Evolutionary conservation across 2,797 vertebrate species (phyloP).

Genomic region (Pipistrellus kuhlii): DNA sequence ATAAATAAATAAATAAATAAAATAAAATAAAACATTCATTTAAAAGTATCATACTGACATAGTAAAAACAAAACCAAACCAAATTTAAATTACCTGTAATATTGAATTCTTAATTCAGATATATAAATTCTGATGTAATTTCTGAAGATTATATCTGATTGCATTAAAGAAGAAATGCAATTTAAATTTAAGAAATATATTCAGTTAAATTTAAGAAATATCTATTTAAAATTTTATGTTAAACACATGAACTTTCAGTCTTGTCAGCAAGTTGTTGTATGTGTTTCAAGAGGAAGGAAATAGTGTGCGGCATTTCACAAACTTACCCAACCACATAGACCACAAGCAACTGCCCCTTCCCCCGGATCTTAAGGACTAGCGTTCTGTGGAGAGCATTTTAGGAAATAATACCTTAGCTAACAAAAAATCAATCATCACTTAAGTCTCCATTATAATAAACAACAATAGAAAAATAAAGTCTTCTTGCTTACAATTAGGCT

Average conservation of each 20-base stretch:
- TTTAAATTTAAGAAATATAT: no score
- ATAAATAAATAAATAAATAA: no score
- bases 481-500: neutral
- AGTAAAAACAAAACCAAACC: constrained; percentile 24
- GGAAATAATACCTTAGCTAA: neutral
- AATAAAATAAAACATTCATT: neutral
- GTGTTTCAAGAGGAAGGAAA: neutral
- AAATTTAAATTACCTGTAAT: constrained; percentile 5
- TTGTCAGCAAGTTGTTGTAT: neutral
- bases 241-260: neutral
- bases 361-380: neutral
- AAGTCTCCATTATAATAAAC: constrained; percentile 13
- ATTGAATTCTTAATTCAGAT: constrained; percentile 53
- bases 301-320: neutral
- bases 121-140: constrained; percentile 18
- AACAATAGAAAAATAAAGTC: neutral
- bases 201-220: neutral
- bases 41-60: neutral
- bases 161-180: neutral
- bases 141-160: constrained; percentile 51
- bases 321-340: neutral
- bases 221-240: neutral
- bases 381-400: neutral
- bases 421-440: neutral
- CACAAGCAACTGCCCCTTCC: neutral